Evolutionary conservation across 2,113 vertebrate species (phyloP).

Genomic region (Hucho hucho): DNA sequence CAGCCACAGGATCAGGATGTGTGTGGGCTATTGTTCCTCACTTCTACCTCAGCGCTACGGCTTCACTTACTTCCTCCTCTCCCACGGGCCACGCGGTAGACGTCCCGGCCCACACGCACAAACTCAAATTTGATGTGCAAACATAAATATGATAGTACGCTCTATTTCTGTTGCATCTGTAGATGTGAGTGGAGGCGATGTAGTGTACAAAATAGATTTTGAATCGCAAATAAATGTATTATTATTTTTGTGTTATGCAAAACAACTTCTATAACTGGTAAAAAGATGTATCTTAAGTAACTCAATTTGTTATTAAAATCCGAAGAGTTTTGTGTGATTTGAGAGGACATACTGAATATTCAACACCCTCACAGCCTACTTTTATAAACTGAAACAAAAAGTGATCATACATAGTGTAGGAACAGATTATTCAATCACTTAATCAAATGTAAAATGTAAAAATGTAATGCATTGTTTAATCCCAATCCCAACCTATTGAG

Average conservation of each 20-base stretch:
- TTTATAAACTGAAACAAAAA: no score
- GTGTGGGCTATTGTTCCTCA: slow-evolving; percentile 72
- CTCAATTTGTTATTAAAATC: background rate
- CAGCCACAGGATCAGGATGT: slow-evolving; percentile 75
- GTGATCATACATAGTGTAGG: no score
- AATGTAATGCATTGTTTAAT: no score
- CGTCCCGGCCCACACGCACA: slow-evolving; percentile 16
- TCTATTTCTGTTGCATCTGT: background rate
- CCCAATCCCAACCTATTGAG: no score
- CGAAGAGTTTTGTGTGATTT: background rate
- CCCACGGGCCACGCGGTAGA: slow-evolving; percentile 31
- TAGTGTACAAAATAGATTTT: no score
- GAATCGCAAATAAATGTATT: no score
- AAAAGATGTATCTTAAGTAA: background rate
- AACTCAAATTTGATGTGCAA: slow-evolving; percentile 1
- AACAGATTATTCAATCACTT: no score
- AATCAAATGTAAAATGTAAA: no score
- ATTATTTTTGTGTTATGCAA: background rate
- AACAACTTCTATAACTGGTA: background rate
- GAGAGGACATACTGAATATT: background rate
- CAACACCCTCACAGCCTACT: no score
- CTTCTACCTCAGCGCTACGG: slow-evolving; percentile 58
- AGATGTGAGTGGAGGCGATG: background rate
- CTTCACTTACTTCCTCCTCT: slow-evolving; percentile 60
- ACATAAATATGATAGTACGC: background rate